Evolutionary conservation across 2,888 invertebrate genomes (phyloP).

Genomic region (Callinectes sapidus): DNA sequence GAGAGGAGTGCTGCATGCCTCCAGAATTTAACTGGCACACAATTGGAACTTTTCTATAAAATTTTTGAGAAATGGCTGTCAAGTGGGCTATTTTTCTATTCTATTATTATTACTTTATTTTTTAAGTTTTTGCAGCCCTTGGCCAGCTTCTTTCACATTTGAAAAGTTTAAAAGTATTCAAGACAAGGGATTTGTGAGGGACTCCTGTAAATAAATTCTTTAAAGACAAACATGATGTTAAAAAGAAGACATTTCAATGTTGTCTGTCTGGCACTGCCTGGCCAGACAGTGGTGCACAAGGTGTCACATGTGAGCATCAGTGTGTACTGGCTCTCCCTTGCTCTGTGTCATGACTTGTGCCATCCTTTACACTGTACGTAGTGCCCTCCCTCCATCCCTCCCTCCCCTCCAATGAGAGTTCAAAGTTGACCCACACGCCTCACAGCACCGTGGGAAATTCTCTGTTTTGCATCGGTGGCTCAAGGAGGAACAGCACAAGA

Average conservation of each 20-base stretch:
- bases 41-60: too few relatives aligned
- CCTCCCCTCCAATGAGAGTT: slow-evolving; percentile 35
- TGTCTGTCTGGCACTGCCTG: neutral
- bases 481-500: slow-evolving; percentile 70
- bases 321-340: neutral
- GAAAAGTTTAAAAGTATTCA: neutral
- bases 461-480: slow-evolving; percentile 70
- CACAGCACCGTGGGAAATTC: slow-evolving; percentile 69
- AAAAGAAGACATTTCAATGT: neutral
- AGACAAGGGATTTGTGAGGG: neutral
- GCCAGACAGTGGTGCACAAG: neutral
- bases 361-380: slow-evolving; percentile 21
- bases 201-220: neutral
- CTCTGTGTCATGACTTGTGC: neutral
- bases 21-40: too few relatives aligned
- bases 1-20: too few relatives aligned
- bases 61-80: too few relatives aligned
- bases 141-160: neutral
- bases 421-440: slow-evolving; percentile 25
- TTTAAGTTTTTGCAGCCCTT: neutral
- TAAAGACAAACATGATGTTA: neutral
- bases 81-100: too few relatives aligned
- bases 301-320: neutral
- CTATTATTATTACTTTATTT: neutral
- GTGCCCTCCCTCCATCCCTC: slow-evolving; percentile 39